phyloP scores from a whole-genome alignment of 2,797 vertebrate genomes.

The Artibeus lituratus region DNA sequence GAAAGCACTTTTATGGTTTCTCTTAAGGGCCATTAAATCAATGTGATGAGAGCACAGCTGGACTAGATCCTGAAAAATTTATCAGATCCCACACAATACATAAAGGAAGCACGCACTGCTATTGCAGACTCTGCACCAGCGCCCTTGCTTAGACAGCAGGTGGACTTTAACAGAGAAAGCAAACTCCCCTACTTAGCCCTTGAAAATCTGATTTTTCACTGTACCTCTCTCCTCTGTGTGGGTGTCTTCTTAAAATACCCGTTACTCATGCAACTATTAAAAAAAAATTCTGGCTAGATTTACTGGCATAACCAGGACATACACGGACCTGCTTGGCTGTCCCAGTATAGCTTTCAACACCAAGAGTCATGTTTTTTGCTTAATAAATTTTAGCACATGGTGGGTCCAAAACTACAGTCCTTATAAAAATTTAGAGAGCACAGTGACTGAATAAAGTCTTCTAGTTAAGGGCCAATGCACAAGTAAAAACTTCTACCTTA shows the following conservation, averaged over 20 bases:
- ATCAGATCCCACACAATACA: conserved; percentile 84
- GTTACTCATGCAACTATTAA: conserved; percentile 63
- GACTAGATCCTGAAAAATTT: conserved; percentile 84
- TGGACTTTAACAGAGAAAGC: conserved; percentile 75
- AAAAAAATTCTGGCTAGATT: conserved; percentile 65
- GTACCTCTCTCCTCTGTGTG: conserved; percentile 28
- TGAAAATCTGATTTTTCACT: conserved; percentile 59
- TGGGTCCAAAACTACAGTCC: conserved; percentile 50
- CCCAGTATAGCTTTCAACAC: conserved; percentile 57
- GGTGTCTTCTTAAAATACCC: conserved; percentile 68
- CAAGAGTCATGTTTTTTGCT: conserved; percentile 50
- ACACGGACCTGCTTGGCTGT: conserved; percentile 40
- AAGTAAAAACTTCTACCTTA: background rate
- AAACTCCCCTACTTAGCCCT: conserved; percentile 37
- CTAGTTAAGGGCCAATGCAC: background rate
- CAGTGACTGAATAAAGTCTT: conserved; percentile 26
- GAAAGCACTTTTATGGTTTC: conserved; percentile 86
- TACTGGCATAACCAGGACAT: conserved; percentile 56
- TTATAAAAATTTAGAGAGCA: conserved; percentile 44
- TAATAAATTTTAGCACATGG: conserved; percentile 65
- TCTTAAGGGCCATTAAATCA: conserved; percentile 88
- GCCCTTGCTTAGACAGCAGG: conserved; percentile 77
- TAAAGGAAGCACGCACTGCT: conserved; percentile 75
- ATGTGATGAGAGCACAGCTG: conserved; percentile 87
- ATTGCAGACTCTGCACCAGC: conserved; percentile 72